Conservation (phyloP, 2,113 vertebrate genomes). For the Grammomys surdaster region DNA sequence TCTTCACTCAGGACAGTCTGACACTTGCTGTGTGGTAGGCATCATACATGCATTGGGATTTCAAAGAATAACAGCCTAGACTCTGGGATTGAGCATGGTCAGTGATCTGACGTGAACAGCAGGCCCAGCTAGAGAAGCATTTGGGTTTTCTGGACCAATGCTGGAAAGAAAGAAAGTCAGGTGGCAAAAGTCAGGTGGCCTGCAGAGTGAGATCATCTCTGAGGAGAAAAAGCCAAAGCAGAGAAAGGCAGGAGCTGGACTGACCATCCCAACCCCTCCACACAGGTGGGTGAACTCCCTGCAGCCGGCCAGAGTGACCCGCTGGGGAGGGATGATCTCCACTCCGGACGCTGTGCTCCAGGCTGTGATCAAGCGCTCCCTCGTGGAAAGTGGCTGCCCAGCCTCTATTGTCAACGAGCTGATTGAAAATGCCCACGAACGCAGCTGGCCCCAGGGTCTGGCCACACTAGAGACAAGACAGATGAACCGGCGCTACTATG, state of each 20-base stretch:
- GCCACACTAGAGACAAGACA: constrained; percentile 98
- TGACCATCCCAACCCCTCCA: constrained; percentile 40
- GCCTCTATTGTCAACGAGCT: constrained; percentile 97
- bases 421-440: constrained; percentile 98
- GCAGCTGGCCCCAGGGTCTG: constrained; percentile 98
- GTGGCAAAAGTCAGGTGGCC: not conserved
- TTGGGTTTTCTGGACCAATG: constrained; percentile 13
- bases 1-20: not conserved
- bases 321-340: constrained; percentile 99
- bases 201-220: not conserved
- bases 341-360: constrained; percentile 98
- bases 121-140: constrained; percentile 24
- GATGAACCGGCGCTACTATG: constrained; percentile 99
- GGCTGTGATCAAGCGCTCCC: constrained; percentile 97
- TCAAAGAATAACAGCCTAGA: constrained; percentile 47
- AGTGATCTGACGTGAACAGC: not conserved
- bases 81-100: constrained; percentile 12
- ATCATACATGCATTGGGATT: not conserved
- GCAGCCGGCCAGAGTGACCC: constrained; percentile 97
- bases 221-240: constrained; percentile 19
- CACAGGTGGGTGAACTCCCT: constrained; percentile 98
- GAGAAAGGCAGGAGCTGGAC: not conserved
- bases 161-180: constrained; percentile 2
- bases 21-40: not conserved
- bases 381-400: constrained; percentile 98